Evolutionary conservation across 1,140 invertebrate species (phyloP).

Genomic region (Achroia grisella): DNA sequence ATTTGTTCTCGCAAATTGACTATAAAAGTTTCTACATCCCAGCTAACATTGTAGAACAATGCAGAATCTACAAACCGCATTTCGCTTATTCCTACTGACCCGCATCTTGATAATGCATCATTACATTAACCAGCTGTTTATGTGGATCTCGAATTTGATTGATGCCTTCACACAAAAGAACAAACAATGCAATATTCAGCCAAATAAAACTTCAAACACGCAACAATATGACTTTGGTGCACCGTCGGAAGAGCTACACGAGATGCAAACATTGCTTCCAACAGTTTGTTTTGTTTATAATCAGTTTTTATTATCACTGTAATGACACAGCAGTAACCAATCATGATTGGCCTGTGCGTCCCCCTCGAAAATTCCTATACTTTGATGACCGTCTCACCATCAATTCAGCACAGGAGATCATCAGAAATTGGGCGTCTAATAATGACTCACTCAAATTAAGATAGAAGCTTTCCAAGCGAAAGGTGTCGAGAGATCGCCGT

Average conservation of each 20-base stretch:
- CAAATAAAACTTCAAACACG: too few species aligned
- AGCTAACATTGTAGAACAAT: slow-evolving; percentile 8
- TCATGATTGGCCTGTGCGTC: slow-evolving; percentile 2
- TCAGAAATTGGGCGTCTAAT: slow-evolving; percentile 25
- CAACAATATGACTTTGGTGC: too few species aligned
- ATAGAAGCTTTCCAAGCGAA: slow-evolving; percentile 65
- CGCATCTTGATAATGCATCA: slow-evolving; percentile 54
- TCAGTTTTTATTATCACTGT: slow-evolving; percentile 18
- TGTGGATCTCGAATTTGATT: slow-evolving; percentile 11
- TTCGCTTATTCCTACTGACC: slow-evolving; percentile 35
- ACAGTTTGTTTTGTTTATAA: background rate
- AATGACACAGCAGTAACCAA: slow-evolving; percentile 13
- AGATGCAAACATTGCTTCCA: background rate
- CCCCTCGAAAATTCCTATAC: background rate
- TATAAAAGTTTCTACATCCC: slow-evolving; percentile 2
- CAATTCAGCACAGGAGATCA: slow-evolving; percentile 7
- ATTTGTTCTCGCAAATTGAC: slow-evolving; percentile 14
- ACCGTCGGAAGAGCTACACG: too few species aligned
- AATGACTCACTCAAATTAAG: slow-evolving; percentile 56
- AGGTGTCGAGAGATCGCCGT: slow-evolving; percentile 59
- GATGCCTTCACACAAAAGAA: slow-evolving; percentile 31
- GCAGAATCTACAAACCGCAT: slow-evolving; percentile 29
- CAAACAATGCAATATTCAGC: slow-evolving; percentile 8
- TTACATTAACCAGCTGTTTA: slow-evolving; percentile 30
- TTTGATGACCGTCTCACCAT: background rate